phyloP scores from a whole-genome alignment of 2,888 invertebrate genomes.

The Nowickia ferox region DNA sequence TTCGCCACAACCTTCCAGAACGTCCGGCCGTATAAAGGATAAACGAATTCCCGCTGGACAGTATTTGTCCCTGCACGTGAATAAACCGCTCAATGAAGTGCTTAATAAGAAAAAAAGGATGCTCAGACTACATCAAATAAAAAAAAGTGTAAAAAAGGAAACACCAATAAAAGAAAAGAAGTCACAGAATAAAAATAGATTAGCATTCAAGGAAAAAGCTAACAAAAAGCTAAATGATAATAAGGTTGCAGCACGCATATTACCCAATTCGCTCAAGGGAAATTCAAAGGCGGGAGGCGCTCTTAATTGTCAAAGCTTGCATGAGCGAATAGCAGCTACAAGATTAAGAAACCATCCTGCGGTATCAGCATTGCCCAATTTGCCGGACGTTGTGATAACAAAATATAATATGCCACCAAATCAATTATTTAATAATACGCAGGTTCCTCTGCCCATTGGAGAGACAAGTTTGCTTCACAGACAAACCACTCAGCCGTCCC shows the following conservation, averaged over 20 bases:
- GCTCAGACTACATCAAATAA: neutral
- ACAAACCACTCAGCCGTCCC: neutral
- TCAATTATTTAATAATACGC: neutral
- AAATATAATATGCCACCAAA: slow-evolving; percentile 23
- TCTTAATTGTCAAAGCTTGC: slow-evolving; percentile 1
- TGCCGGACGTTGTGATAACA: slow-evolving; percentile 37
- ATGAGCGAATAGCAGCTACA: slow-evolving; percentile 10
- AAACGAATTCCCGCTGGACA: slow-evolving; percentile 23
- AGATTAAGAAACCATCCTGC: neutral
- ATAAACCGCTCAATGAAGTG: slow-evolving; percentile 43
- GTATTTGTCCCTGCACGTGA: slow-evolving; percentile 42
- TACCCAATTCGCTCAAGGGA: neutral
- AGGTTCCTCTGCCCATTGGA: neutral
- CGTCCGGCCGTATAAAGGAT: slow-evolving; percentile 26
- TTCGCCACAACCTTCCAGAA: neutral
- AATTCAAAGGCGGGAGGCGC: neutral
- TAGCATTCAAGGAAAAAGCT: too few relatives aligned
- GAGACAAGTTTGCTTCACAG: neutral
- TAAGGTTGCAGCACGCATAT: too few relatives aligned
- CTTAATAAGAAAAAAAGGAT: neutral
- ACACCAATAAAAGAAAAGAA: neutral
- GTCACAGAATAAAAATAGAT: neutral
- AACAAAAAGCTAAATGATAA: neutral
- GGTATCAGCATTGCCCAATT: neutral
- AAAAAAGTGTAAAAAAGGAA: neutral